These are phyloP conservation scores for Drosophila cyrtoloma DNA, from an alignment of 2,888 invertebrate species.

Conservation along the genomic window DNA sequence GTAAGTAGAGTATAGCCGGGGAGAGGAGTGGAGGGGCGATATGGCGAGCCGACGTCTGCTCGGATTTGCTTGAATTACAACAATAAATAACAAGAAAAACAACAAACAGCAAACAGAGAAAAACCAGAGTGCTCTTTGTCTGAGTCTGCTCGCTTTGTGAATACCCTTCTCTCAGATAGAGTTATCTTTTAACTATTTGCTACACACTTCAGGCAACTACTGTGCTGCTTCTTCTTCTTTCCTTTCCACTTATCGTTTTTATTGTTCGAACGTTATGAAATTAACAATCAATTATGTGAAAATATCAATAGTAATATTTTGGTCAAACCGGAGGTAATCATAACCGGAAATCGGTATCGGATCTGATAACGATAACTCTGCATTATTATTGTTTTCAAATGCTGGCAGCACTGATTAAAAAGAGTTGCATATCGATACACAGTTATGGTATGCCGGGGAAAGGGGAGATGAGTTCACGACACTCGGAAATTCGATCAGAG, in stretches of 20 bases:
- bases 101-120: slow-evolving; percentile 38
- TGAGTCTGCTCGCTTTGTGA: not conserved
- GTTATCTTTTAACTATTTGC: not conserved
- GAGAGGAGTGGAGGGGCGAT: slow-evolving; percentile 21
- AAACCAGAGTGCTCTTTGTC: slow-evolving; percentile 5
- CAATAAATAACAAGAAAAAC: slow-evolving; percentile 55
- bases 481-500: not conserved
- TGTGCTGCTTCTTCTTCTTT: no score
- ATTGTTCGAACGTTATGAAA: not conserved
- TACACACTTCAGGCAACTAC: not conserved
- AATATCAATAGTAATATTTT: not conserved
- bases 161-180: slow-evolving; percentile 17
- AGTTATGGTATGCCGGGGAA: not conserved
- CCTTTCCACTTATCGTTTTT: not conserved
- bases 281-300: not conserved
- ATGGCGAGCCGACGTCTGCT: slow-evolving; percentile 72
- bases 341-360: not conserved
- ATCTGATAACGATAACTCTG: not conserved
- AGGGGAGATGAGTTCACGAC: not conserved
- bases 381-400: not conserved
- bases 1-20: not conserved
- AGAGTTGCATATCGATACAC: not conserved
- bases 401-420: slow-evolving; percentile 2
- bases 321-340: not conserved
- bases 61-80: slow-evolving; percentile 76